Evolutionary conservation across 2,797 vertebrate species (phyloP).

Genomic region (Poecilia velifera): DNA sequence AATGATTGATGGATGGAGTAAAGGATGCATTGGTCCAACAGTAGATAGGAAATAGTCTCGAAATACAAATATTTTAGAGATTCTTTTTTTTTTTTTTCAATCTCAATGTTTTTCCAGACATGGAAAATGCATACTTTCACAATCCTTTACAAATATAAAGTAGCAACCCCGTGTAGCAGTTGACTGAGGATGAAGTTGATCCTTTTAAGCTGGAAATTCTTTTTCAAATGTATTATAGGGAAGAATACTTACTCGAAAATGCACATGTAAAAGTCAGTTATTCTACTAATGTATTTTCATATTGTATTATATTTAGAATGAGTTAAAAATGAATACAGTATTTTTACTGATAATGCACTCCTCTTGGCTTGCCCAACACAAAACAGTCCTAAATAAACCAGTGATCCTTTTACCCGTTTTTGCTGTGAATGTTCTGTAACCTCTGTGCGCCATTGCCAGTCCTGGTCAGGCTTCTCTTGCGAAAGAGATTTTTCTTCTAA

Average conservation of each 20-base stretch:
- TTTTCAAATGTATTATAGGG: background rate
- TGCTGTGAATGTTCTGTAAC: too few relatives aligned
- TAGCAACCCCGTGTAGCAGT: background rate
- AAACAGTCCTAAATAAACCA: slow-evolving; percentile 65
- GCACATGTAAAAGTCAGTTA: background rate
- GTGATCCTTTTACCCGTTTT: slow-evolving; percentile 21
- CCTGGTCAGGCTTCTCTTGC: too few relatives aligned
- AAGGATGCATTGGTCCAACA: background rate
- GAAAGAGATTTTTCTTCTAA: too few relatives aligned
- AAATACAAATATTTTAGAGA: background rate
- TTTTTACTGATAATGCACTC: slow-evolving; percentile 26
- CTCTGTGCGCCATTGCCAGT: too few relatives aligned
- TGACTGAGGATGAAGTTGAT: background rate
- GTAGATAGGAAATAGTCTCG: background rate
- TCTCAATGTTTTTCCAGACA: background rate
- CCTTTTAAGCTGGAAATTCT: background rate
- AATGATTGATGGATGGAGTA: background rate
- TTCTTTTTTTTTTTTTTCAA: too few relatives aligned
- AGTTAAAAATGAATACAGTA: slow-evolving; percentile 8
- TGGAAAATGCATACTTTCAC: background rate
- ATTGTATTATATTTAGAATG: background rate
- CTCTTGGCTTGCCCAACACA: slow-evolving; percentile 47
- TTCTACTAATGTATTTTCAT: too few relatives aligned
- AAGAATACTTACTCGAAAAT: background rate
- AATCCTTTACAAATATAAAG: background rate